A percentile compares a stretch with the other conserved stretches of the same genome.
Conservation (phyloP, 2,888 invertebrate genomes). For the Noctua janthe region DNA sequence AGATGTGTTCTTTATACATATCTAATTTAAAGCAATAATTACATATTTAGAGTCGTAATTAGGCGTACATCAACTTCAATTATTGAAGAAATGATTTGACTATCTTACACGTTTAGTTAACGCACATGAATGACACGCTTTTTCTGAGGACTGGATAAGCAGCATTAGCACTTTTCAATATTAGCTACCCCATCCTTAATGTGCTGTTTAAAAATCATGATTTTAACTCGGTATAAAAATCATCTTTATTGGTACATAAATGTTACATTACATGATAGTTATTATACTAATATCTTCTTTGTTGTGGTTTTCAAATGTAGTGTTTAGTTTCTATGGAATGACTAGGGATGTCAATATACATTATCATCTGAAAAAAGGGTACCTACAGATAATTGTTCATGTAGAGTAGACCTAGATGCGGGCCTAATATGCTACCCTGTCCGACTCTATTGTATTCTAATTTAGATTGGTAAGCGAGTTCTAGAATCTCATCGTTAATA, state of each 20-base stretch:
- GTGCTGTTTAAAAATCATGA: neutral
- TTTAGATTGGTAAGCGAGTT: neutral
- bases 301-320: neutral
- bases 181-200: neutral
- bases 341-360: neutral
- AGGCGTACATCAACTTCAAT: too few species aligned
- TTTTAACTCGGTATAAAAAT: neutral
- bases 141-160: constrained; percentile 12
- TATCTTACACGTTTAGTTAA: constrained; percentile 7
- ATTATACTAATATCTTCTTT: neutral
- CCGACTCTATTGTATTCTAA: neutral
- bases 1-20: too few species aligned
- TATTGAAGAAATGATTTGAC: too few species aligned
- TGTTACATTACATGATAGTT: too few species aligned
- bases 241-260: neutral
- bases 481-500: neutral
- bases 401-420: neutral
- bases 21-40: neutral
- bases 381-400: neutral
- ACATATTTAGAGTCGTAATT: neutral
- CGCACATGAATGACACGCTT: neutral
- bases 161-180: neutral
- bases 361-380: neutral
- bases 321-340: neutral
- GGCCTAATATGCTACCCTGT: neutral